Conservation (phyloP, 2,113 vertebrate species). For the Eurystomus gularis region DNA sequence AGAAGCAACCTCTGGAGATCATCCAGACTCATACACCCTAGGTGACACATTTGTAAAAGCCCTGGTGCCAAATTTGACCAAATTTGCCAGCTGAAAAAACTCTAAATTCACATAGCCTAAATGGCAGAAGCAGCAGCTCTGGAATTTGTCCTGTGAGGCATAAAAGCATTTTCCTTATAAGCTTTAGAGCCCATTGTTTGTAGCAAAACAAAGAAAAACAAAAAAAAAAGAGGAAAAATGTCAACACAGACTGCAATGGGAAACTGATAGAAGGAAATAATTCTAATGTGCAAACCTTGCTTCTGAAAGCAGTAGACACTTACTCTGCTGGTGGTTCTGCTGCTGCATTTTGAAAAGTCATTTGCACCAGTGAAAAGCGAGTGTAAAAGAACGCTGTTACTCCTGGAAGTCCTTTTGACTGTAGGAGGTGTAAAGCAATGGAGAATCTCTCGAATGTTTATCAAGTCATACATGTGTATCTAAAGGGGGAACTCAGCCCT, state of each 20-base stretch:
- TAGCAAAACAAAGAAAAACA: not conserved
- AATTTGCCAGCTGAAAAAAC: not conserved
- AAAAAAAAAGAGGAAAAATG: not conserved
- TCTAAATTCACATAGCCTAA: not conserved
- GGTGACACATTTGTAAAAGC: not conserved
- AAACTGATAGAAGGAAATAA: not conserved
- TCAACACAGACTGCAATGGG: not conserved
- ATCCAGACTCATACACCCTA: not conserved
- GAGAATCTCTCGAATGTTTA: not conserved
- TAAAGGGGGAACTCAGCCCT: not conserved
- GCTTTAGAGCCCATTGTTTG: not conserved
- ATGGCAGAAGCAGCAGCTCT: not conserved
- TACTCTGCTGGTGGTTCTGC: not conserved
- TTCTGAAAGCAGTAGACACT: not conserved
- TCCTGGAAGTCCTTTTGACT: not conserved
- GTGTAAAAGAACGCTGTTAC: not conserved
- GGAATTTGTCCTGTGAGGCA: not conserved
- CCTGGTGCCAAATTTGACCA: not conserved
- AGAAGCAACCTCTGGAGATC: not conserved
- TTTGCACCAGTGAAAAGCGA: not conserved
- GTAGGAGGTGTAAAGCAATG: slow-evolving; percentile 40
- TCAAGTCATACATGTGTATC: not conserved
- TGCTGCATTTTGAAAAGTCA: not conserved
- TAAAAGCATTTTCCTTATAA: not conserved
- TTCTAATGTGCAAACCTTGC: not conserved